Evolutionary conservation across 2,113 vertebrate genomes (phyloP), one percentile per base, ranked within the genome.

Genomic region (Passerina amoena): DNA sequence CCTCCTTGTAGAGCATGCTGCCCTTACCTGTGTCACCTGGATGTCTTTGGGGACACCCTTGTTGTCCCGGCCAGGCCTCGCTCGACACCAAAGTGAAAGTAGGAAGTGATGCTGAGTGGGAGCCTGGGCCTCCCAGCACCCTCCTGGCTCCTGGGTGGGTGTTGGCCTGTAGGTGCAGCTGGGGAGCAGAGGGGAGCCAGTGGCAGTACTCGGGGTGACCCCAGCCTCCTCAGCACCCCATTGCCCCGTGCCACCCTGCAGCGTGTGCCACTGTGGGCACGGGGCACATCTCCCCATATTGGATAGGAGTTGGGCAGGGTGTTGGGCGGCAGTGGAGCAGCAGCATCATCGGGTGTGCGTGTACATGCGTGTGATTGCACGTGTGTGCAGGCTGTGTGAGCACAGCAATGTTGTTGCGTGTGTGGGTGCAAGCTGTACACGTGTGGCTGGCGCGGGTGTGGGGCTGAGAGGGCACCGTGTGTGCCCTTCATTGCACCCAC

Each of bases 91-190:
- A 97, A 97, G n/a, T 1, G 96, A 95, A 96, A 96, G 96, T 12
- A 96, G 96, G 96, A 97, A 97, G 96, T 97, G 78, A 84, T 89
- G 69, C 65, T 3, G 73, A 84, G 73, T 4, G 3, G 65, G 77
- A 89, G 69, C 22, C 51, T 37, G 47, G 35, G 60, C 81, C 71
- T 87, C 88, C 88, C 82, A 6, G 12, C 86, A 56, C 44, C 72
- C 93, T 77, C 56, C 59, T 42, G 68, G 31, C 31, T 89, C 40
- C 47, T 0, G 3, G 18, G 65, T 20, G 78, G 57, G 40, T 81
- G 83, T 56, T 50, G 59, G n/a, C 45, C 18, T 2, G 3, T 33
- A 9, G 38, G 53, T 59, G 53, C 53, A 45, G 33, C 59, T 1
- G 2, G 11, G 12, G 24, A 30, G 6, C 15, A 37, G 1, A 14